Percentiles rank a stretch among this genome's conserved stretches.
These are phyloP conservation scores for Propithecus perrieri DNA, from an alignment of 2,797 vertebrate species.

Conservation along the genomic window DNA sequence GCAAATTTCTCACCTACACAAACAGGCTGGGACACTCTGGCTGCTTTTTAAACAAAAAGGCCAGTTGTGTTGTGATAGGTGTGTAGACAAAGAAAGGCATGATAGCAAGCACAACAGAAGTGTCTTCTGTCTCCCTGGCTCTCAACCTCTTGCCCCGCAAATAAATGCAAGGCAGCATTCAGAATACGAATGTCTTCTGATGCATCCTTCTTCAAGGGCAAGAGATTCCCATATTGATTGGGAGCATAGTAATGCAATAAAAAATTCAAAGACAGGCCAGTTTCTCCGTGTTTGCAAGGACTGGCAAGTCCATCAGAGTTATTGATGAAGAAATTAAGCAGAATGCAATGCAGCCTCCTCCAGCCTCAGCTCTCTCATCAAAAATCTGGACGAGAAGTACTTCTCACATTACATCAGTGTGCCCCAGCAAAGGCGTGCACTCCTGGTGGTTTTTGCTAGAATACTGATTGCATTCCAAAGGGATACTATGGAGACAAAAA, in stretches of 20 bases:
- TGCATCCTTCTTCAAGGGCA: slow-evolving; percentile 56
- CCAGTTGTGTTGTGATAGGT: neutral
- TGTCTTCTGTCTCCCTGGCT: neutral
- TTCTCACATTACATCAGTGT: neutral
- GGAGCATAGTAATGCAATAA: slow-evolving; percentile 50
- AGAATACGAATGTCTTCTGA: slow-evolving; percentile 44
- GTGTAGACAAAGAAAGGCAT: neutral
- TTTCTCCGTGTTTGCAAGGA: slow-evolving; percentile 53
- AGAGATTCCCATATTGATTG: slow-evolving; percentile 65
- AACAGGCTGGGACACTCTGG: neutral
- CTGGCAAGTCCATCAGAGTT: slow-evolving; percentile 62
- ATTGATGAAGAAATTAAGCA: slow-evolving; percentile 68
- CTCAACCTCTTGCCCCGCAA: slow-evolving; percentile 7
- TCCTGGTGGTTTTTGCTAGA: neutral
- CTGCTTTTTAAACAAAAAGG: neutral
- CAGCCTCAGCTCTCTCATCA: slow-evolving; percentile 1
- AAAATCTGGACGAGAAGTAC: neutral
- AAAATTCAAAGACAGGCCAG: slow-evolving; percentile 54
- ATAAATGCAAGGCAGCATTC: slow-evolving; percentile 29
- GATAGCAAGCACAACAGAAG: neutral
- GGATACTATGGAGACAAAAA: neutral
- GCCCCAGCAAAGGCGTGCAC: neutral
- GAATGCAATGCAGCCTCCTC: neutral
- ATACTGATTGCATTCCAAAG: neutral
- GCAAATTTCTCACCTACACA: neutral